Conservation (phyloP, 2,888 invertebrate species). For the Tenthredo distinguenda region DNA sequence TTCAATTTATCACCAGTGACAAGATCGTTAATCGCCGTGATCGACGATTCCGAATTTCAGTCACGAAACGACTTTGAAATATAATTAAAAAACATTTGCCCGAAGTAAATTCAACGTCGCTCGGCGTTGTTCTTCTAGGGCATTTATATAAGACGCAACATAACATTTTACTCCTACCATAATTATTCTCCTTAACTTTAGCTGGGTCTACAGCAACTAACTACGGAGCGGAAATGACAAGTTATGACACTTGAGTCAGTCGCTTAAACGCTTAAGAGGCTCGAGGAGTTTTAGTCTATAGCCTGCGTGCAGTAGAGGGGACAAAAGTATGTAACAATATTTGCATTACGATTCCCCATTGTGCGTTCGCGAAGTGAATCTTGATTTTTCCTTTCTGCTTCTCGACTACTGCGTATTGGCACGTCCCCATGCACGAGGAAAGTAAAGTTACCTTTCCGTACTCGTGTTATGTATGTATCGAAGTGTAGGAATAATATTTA, state of each 20-base stretch:
- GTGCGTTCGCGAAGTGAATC: slow-evolving; percentile 23
- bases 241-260: slow-evolving; percentile 74
- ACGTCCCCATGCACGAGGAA: neutral
- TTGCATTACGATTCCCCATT: slow-evolving; percentile 34
- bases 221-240: slow-evolving; percentile 72
- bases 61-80: neutral
- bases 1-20: neutral
- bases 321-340: slow-evolving; percentile 34
- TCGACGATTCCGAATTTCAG: neutral
- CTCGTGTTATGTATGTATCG: neutral
- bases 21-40: neutral
- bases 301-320: neutral
- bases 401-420: neutral
- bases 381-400: neutral
- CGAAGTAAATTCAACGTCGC: neutral
- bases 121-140: neutral
- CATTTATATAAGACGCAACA: neutral
- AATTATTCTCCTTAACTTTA: slow-evolving; percentile 31
- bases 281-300: slow-evolving; percentile 53
- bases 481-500: too few relatives aligned
- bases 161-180: slow-evolving; percentile 21
- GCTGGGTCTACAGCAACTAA: slow-evolving; percentile 14
- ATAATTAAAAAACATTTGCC: neutral
- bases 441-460: neutral
- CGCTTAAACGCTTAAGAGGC: slow-evolving; percentile 72